Evolutionary conservation across 1,140 invertebrate genomes (phyloP).

Genomic region (Phortica variegata): DNA sequence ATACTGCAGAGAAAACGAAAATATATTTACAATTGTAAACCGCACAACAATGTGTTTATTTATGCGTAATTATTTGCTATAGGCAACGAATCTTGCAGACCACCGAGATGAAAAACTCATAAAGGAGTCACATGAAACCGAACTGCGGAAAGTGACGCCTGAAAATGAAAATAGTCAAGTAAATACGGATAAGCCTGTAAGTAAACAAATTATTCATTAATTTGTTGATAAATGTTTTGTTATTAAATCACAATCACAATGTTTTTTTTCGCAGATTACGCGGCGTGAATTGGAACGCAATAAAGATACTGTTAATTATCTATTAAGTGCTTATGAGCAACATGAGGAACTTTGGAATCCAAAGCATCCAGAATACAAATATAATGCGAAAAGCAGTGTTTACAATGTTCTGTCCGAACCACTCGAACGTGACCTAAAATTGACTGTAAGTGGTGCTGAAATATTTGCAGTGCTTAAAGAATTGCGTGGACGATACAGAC

Average conservation of each 20-base stretch:
- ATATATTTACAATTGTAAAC: no score
- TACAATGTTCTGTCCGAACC: constrained; percentile 39
- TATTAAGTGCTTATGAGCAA: constrained; percentile 40
- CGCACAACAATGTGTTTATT: no score
- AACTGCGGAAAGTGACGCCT: no score
- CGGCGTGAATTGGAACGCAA: constrained; percentile 42
- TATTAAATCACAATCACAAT: background rate
- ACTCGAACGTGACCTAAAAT: constrained; percentile 28
- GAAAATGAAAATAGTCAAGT: no score
- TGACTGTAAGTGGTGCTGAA: constrained; percentile 30
- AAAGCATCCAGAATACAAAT: constrained; percentile 44
- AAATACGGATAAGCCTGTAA: no score
- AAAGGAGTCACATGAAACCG: no score
- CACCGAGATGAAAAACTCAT: no score
- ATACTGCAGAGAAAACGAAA: no score
- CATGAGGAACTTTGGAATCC: constrained; percentile 49
- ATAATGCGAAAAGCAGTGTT: constrained; percentile 41
- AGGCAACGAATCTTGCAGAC: no score
- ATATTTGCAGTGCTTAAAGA: constrained; percentile 44
- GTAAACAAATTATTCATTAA: no score
- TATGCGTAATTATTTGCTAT: no score
- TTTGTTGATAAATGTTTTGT: no score
- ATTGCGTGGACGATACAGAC: constrained; percentile 34
- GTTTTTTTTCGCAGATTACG: constrained; percentile 17
- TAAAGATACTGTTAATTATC: constrained; percentile 33